These are phyloP conservation scores for Seladonia tumulorum DNA, from an alignment of 2,888 invertebrate species.

Conservation along the genomic window DNA sequence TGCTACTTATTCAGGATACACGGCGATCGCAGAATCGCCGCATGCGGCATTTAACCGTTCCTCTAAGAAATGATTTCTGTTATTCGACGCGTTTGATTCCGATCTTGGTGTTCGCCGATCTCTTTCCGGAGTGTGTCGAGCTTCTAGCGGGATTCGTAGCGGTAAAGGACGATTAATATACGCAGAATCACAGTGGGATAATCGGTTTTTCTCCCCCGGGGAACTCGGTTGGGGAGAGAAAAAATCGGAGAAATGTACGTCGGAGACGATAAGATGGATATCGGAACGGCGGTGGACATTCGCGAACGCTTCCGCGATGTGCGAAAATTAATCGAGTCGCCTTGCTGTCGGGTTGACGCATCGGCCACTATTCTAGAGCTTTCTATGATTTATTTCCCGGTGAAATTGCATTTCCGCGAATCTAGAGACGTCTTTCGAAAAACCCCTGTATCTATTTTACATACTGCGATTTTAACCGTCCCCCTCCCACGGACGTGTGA, in stretches of 20 bases:
- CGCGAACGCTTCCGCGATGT: conserved; percentile 9
- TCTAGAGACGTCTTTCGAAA: background rate
- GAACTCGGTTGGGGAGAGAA: conserved; percentile 15
- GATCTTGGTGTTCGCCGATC: conserved; percentile 23
- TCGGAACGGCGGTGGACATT: background rate
- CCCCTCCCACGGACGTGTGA: too few species aligned
- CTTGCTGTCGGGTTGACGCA: background rate
- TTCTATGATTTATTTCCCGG: background rate
- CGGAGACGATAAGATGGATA: conserved; percentile 35
- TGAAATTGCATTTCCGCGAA: background rate
- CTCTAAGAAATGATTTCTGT: conserved; percentile 49
- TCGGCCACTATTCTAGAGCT: background rate
- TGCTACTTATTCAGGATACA: background rate
- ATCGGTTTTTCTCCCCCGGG: conserved; percentile 35
- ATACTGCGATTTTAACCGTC: too few species aligned
- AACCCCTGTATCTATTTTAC: background rate
- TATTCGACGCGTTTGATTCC: conserved; percentile 49
- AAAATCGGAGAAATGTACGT: conserved; percentile 5
- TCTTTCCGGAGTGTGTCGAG: conserved; percentile 21
- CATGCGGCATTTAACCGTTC: conserved; percentile 37
- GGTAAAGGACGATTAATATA: conserved; percentile 60
- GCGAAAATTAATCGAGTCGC: conserved; percentile 19
- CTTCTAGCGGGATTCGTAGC: conserved; percentile 59
- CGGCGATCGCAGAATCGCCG: conserved; percentile 25
- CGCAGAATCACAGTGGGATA: conserved; percentile 31